A percentile compares a stretch with the other conserved stretches of the same genome.
Evolutionary conservation across 2,797 vertebrate species (phyloP).

Genomic region (Protosalanx chinensis): DNA sequence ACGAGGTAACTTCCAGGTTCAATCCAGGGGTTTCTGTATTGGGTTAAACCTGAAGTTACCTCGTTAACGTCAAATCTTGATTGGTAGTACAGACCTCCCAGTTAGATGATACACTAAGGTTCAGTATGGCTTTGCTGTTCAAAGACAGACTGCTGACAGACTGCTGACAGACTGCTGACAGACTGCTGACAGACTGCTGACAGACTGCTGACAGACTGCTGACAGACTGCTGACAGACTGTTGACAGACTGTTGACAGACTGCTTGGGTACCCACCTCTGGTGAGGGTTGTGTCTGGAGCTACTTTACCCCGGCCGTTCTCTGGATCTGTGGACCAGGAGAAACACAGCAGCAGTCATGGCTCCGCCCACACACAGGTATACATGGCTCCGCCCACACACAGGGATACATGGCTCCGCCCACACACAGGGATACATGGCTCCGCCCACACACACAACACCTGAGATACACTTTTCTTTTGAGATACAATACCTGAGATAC

Average conservation of each 20-base stretch:
- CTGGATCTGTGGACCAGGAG: conserved; percentile 58
- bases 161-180: no score
- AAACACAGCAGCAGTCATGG: conserved; percentile 36
- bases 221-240: no score
- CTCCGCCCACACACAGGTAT: background rate
- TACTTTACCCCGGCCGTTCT: conserved; percentile 52
- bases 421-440: background rate
- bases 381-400: background rate
- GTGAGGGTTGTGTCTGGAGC: conserved; percentile 54
- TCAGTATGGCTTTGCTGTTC: no score
- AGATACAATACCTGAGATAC: conserved; percentile 13
- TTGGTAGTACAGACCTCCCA: no score
- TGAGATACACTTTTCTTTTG: background rate
- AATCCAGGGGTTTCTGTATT: no score
- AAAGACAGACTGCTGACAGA: no score
- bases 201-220: no score
- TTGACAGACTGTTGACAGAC: background rate
- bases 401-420: background rate
- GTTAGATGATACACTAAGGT: no score
- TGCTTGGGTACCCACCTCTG: conserved; percentile 59
- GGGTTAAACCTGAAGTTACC: no score
- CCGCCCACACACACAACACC: background rate
- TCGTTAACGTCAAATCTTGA: no score
- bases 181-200: no score
- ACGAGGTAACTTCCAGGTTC: no score